phyloP scores from a whole-genome alignment of 2,888 invertebrate species.

The Drosophila nr. medialis region DNA sequence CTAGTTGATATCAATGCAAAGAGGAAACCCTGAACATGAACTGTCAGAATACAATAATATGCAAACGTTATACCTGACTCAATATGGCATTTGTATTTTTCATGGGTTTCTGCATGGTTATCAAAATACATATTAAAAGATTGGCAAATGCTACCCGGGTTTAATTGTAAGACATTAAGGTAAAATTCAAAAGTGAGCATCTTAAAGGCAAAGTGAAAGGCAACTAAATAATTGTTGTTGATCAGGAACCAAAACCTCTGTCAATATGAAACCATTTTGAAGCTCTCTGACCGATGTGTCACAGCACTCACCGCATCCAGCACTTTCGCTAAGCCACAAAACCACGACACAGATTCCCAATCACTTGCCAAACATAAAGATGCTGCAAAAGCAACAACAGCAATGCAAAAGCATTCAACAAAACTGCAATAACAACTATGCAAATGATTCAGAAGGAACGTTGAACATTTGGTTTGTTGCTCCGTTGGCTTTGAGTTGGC shows the following conservation, averaged over 20 bases:
- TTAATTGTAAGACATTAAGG: not conserved
- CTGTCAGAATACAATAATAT: not conserved
- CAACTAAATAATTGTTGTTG: slow-evolving; percentile 6
- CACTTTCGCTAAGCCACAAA: slow-evolving; percentile 70
- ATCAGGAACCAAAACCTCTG: slow-evolving; percentile 27
- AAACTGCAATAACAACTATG: slow-evolving; percentile 29
- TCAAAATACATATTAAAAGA: not conserved
- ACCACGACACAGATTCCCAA: slow-evolving; percentile 54
- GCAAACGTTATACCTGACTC: not conserved
- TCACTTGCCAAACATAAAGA: slow-evolving; percentile 38
- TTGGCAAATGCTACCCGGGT: not conserved
- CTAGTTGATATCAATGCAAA: not conserved
- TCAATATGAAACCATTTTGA: slow-evolving; percentile 34
- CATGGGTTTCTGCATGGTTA: not conserved
- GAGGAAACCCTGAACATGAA: not conserved
- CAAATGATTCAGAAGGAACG: slow-evolving; percentile 69
- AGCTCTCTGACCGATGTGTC: slow-evolving; percentile 30
- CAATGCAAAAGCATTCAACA: not conserved
- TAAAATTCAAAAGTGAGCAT: not conserved
- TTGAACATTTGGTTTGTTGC: slow-evolving; percentile 68
- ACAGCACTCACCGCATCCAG: slow-evolving; percentile 5
- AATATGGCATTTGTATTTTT: not conserved
- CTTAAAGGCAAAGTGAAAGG: not conserved
- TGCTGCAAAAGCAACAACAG: slow-evolving; percentile 8
- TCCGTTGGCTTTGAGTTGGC: slow-evolving; percentile 54